phyloP scores from a whole-genome alignment of 1,140 invertebrate species.

The Hyposmocoma kahamanoa region DNA sequence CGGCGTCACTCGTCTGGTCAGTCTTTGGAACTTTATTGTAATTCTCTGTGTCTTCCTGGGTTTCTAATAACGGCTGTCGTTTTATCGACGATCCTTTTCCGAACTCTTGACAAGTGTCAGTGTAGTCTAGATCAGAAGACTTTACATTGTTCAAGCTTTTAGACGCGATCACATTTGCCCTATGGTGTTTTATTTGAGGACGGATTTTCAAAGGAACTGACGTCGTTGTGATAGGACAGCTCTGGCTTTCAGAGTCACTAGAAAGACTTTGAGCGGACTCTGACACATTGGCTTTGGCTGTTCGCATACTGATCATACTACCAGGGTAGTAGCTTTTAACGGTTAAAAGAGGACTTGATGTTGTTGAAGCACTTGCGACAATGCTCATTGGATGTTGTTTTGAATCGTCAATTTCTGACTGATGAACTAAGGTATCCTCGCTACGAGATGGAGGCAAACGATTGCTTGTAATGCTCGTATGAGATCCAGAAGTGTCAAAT shows the following conservation, averaged over 20 bases:
- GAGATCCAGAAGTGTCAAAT: constrained; percentile 52
- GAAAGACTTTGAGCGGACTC: constrained; percentile 78
- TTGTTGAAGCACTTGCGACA: constrained; percentile 75
- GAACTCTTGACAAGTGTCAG: constrained; percentile 61
- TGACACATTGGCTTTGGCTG: constrained; percentile 62
- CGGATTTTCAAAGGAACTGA: constrained; percentile 68
- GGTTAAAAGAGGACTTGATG: constrained; percentile 79
- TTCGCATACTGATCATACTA: constrained; percentile 76
- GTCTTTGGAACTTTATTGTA: constrained; percentile 67
- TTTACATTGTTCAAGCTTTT: constrained; percentile 76
- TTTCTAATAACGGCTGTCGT: constrained; percentile 49
- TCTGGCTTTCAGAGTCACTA: constrained; percentile 76
- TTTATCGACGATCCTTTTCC: constrained; percentile 42
- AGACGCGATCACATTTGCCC: constrained; percentile 62
- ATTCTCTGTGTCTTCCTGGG: constrained; percentile 50
- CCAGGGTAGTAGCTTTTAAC: constrained; percentile 76
- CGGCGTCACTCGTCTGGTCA: constrained; percentile 39
- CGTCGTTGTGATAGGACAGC: constrained; percentile 56
- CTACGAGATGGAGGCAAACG: constrained; percentile 83
- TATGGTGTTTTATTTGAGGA: constrained; percentile 54
- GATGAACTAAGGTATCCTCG: constrained; percentile 81
- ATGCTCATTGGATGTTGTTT: constrained; percentile 71
- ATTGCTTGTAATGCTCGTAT: constrained; percentile 38
- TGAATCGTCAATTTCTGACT: constrained; percentile 56
- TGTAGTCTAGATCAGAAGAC: constrained; percentile 50